Percentiles rank a stretch among this genome's conserved stretches.
These are phyloP conservation scores for Sminthurides aquaticus DNA, from an alignment of 2,888 invertebrate species.

Conservation along the genomic window DNA sequence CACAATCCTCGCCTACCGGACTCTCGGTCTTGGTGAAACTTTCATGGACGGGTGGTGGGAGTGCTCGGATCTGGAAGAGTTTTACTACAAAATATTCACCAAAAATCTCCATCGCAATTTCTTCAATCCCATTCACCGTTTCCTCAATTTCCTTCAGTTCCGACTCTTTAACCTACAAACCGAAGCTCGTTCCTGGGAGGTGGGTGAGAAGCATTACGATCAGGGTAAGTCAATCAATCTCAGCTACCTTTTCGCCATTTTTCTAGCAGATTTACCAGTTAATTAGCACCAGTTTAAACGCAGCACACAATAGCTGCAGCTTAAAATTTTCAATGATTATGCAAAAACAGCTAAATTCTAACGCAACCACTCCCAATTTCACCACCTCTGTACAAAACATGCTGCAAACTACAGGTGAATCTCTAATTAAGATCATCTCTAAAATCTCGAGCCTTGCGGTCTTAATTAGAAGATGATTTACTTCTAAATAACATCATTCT, in stretches of 20 bases:
- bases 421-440: too few relatives aligned
- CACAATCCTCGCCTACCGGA: constrained; percentile 6
- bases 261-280: too few relatives aligned
- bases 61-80: constrained; percentile 17
- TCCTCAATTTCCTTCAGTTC: constrained; percentile 16
- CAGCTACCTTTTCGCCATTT: too few relatives aligned
- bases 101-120: constrained; percentile 7
- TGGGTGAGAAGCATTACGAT: constrained; percentile 21
- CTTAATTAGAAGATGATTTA: too few relatives aligned
- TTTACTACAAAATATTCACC: constrained; percentile 9
- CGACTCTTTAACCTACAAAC: constrained; percentile 23
- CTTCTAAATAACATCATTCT: too few relatives aligned
- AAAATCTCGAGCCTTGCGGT: too few relatives aligned
- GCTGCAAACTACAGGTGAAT: too few relatives aligned
- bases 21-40: constrained; percentile 21
- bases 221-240: constrained; percentile 20
- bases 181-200: constrained; percentile 5
- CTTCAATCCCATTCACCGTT: background rate
- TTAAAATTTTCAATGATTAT: background rate
- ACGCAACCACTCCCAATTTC: too few relatives aligned
- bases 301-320: too few relatives aligned
- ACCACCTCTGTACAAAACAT: too few relatives aligned
- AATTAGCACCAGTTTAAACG: too few relatives aligned
- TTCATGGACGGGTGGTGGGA: constrained; percentile 27
- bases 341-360: background rate